Conservation (phyloP, 2,888 invertebrate genomes). For the Ornithoptera priamus region DNA sequence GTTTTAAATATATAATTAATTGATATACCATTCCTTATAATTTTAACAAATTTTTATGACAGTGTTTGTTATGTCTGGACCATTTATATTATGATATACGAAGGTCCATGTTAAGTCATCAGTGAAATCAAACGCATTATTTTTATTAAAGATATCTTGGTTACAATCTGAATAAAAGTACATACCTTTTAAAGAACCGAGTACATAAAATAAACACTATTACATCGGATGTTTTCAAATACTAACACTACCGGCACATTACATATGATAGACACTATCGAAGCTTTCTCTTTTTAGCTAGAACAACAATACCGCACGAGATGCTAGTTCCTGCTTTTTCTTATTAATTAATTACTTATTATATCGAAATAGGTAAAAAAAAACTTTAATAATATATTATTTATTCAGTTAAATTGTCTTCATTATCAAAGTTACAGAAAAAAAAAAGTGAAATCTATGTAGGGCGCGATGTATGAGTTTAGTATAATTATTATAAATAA, state of each 20-base stretch:
- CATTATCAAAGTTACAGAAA: background rate
- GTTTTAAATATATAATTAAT: too few relatives aligned
- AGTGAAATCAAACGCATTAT: background rate
- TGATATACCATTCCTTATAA: too few relatives aligned
- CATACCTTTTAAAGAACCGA: background rate
- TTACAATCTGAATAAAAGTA: background rate
- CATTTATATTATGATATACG: too few relatives aligned
- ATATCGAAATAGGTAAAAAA: background rate
- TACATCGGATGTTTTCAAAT: constrained; percentile 24
- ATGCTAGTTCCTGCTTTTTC: constrained; percentile 54
- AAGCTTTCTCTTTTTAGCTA: constrained; percentile 53
- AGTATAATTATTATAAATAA: background rate
- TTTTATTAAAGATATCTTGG: background rate
- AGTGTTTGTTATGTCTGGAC: too few relatives aligned
- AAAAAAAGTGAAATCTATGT: background rate
- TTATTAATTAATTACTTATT: constrained; percentile 35
- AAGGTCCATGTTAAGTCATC: too few relatives aligned
- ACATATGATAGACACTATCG: constrained; percentile 42
- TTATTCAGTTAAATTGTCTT: background rate
- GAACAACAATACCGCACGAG: constrained; percentile 49
- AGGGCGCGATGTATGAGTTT: background rate
- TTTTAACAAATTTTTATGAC: too few relatives aligned
- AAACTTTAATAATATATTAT: background rate
- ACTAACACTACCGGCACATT: constrained; percentile 45
- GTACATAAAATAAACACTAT: background rate